A percentile compares a stretch with the other conserved stretches of the same genome.
Conservation (phyloP, 2,113 vertebrate species). For the Gymnorhina tibicen region DNA sequence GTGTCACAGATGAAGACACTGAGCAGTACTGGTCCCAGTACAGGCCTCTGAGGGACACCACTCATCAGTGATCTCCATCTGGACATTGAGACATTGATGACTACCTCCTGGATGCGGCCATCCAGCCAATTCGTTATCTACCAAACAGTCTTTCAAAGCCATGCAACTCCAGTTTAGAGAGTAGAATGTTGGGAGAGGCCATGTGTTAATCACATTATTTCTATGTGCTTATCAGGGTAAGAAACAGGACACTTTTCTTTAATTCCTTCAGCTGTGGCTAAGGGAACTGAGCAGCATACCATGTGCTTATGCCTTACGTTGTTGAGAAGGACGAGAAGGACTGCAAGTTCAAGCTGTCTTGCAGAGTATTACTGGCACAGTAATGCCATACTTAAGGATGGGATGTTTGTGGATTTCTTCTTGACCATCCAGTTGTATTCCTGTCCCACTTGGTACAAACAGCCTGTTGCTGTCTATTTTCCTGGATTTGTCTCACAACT, state of each 20-base stretch:
- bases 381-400: not conserved
- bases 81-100: too few species aligned
- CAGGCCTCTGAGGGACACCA: fast-evolving
- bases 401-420: not conserved
- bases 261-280: not conserved
- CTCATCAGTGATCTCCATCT: too few species aligned
- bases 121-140: not conserved
- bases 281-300: not conserved
- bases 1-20: not conserved
- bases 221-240: not conserved
- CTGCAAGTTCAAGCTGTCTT: not conserved
- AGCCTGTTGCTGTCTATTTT: not conserved
- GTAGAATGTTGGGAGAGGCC: not conserved
- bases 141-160: not conserved
- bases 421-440: not conserved
- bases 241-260: not conserved
- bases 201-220: not conserved
- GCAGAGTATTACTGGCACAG: not conserved
- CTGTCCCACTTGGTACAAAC: not conserved
- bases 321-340: not conserved
- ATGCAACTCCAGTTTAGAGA: fast-evolving
- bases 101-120: fast-evolving
- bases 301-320: not conserved
- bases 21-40: not conserved
- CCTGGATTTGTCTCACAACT: not conserved